Evolutionary conservation across 2,888 invertebrate genomes (phyloP).

Genomic region (Sinodicranocentrus sp.): DNA sequence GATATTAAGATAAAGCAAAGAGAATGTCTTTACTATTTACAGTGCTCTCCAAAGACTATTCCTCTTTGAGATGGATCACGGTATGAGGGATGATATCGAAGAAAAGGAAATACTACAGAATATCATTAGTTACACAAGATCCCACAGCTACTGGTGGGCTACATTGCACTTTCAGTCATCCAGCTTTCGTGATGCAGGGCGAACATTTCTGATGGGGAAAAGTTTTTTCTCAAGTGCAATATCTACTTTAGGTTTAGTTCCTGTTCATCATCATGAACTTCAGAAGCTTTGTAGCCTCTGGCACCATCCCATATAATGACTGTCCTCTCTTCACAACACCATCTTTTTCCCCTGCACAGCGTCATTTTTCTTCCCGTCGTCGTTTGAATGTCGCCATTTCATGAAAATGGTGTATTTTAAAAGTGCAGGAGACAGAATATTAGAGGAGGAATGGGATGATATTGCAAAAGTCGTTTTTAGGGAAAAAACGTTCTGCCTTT

Average conservation of each 20-base stretch:
- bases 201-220: background rate
- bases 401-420: constrained; percentile 27
- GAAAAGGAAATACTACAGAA: constrained; percentile 24
- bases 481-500: constrained; percentile 19
- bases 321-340: background rate
- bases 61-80: background rate
- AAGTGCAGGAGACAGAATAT: constrained; percentile 39
- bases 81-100: background rate
- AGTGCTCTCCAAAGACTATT: constrained; percentile 43
- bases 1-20: constrained; percentile 43
- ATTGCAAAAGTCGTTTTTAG: constrained; percentile 10
- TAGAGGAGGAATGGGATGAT: constrained; percentile 17
- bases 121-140: constrained; percentile 11
- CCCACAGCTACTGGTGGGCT: too few relatives aligned
- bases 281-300: constrained; percentile 36
- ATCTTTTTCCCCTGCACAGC: constrained; percentile 5
- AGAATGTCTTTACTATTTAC: constrained; percentile 44
- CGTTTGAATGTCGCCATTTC: constrained; percentile 43
- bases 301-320: constrained; percentile 2
- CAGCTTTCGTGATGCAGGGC: too few relatives aligned
- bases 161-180: too few relatives aligned
- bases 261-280: constrained; percentile 35
- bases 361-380: constrained; percentile 25
- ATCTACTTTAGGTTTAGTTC: constrained; percentile 33
- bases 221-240: constrained; percentile 36